Percentiles rank a stretch among this genome's conserved stretches.
phyloP scores from a whole-genome alignment of 2,888 invertebrate genomes.

The Drosophila histrio region DNA sequence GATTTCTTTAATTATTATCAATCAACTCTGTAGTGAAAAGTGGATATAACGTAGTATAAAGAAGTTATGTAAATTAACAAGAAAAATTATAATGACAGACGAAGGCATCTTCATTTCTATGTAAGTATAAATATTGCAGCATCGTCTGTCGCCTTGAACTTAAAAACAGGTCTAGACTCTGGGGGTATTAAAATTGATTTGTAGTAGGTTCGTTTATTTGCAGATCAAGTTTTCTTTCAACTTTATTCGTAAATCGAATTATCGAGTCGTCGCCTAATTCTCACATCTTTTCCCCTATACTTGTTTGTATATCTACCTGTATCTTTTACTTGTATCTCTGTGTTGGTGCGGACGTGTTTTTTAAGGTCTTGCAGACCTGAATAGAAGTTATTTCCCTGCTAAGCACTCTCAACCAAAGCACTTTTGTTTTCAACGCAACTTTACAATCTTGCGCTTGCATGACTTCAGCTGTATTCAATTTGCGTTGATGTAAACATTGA shows the following conservation, averaged over 20 bases:
- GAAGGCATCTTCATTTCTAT: too few relatives aligned
- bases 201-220: neutral
- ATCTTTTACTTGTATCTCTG: neutral
- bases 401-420: constrained; percentile 9
- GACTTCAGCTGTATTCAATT: constrained; percentile 6
- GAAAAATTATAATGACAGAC: too few relatives aligned
- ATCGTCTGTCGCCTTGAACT: too few relatives aligned
- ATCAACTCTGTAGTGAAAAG: too few relatives aligned
- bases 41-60: too few relatives aligned
- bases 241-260: neutral
- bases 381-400: constrained; percentile 4
- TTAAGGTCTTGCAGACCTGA: neutral
- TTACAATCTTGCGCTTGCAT: neutral
- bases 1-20: too few relatives aligned
- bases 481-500: neutral
- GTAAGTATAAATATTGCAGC: too few relatives aligned
- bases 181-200: neutral
- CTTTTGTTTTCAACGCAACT: constrained; percentile 11
- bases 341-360: neutral
- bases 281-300: neutral
- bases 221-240: neutral
- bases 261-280: constrained; percentile 2
- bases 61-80: too few relatives aligned
- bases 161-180: neutral
- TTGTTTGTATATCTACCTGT: neutral